phyloP scores from a whole-genome alignment of 2,888 invertebrate genomes.

The Nebria brevicollis region DNA sequence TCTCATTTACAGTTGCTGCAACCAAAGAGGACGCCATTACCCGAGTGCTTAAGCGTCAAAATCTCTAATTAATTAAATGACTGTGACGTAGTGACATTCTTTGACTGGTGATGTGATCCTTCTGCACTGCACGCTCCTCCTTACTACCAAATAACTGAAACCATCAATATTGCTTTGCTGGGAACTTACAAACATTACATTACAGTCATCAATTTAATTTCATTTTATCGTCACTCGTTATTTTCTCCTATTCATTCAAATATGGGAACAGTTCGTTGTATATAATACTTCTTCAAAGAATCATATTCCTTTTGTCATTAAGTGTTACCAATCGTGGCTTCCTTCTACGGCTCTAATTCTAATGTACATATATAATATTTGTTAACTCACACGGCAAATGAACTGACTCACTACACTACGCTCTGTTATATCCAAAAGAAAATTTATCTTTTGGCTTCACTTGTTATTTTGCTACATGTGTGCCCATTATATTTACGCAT shows the following conservation, averaged over 20 bases:
- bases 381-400: constrained; percentile 32
- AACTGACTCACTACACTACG: constrained; percentile 33
- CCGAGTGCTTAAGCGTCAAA: constrained; percentile 24
- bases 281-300: constrained; percentile 13
- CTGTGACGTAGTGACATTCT: constrained; percentile 44
- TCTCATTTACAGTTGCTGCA: constrained; percentile 44
- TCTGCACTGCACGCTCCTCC: constrained; percentile 32
- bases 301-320: constrained; percentile 1
- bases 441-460: constrained; percentile 35
- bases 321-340: constrained; percentile 36
- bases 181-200: constrained; percentile 11
- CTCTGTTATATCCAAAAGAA: constrained; percentile 28
- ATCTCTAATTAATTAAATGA: constrained; percentile 33
- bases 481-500: constrained; percentile 45
- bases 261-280: constrained; percentile 28
- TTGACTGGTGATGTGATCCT: constrained; percentile 42
- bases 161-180: neutral
- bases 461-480: constrained; percentile 42
- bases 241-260: constrained; percentile 1
- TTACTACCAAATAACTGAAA: constrained; percentile 39
- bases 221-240: constrained; percentile 24
- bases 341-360: constrained; percentile 26
- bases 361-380: constrained; percentile 5
- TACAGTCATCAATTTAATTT: constrained; percentile 19
- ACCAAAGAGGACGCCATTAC: constrained; percentile 22